Base-by-base conservation (phyloP, 2,113 vertebrate genomes). In the Stigmatopora argus region DNA sequence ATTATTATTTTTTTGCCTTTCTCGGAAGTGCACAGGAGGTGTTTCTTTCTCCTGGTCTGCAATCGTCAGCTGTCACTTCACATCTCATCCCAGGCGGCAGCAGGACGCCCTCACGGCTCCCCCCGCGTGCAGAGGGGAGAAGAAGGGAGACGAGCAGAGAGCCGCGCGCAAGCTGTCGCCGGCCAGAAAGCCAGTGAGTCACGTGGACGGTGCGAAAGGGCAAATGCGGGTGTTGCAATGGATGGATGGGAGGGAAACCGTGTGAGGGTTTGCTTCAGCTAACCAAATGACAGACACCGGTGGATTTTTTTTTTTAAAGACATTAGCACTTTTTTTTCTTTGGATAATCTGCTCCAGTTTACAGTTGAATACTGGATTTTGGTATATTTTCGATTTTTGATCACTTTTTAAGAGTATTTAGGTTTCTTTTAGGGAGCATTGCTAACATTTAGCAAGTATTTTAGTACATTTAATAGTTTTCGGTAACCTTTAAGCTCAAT, bases 11-110 rank as follows among this genome's bases (percentile, higher is more conserved):
- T 65, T n/a, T 26, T 70, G 38, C 38, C 64, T 57, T 76, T 34
- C 62, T 65, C 38, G 48, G 8, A 48, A 49, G 58, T 68, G 65
- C 55, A 41, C 19, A 66, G 60, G 48, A 68, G 47, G 14, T 56
- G 26, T 31, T 31, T 31, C 23, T 56, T 38, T 70, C 73, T 85
- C 69, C 64, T 82, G 62, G 46, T 64, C 74, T 77, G 52, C 77
- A 77, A 84, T 70, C 74, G 70, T 67, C 72, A 71, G 65, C 78
- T 65, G 69, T 86, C 86, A 78, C 72, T 78, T 86, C 70, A 61
- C 47, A 84, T 86, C 75, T 71, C 52, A 59, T 83, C 75, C 64
- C 17, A 64, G 58, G 59, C 57, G 58, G 59, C 57, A 12, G 62
- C 58, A 47, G 44, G 3, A 34, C 18, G 14, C 67, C 67, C 71